Base-by-base conservation (phyloP, 2,113 vertebrate genomes). In the Collichthys lucidus region DNA sequence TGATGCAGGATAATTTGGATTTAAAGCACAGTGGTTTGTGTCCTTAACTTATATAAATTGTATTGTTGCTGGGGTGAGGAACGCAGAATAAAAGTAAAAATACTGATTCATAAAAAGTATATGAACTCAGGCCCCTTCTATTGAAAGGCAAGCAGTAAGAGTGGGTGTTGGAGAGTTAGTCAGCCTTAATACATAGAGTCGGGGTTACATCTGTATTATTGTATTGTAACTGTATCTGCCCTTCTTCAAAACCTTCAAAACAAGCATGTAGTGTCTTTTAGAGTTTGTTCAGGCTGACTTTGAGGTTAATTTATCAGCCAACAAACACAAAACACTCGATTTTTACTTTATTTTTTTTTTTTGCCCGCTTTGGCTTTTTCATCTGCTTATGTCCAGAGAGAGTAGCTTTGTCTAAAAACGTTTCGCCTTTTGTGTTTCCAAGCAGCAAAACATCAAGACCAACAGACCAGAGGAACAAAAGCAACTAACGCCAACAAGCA, bases 401-500 rank as follows among this genome's bases (percentile, higher is more conserved):
- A 79, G 68, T 56, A n/a, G 15, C 22, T 74, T 63, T 62, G 10
- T 35, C 46, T 7, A 26, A 49, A 60, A 49, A 40, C 72, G 35
- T 35, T 35, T 44, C 11, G 20, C 19, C 22, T 73, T 60, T 61
- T 79, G 26, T 8, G 5, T 67, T 81, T 24, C 15, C 14, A 62
- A 15, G 49, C 70, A 65, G 72, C 42, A 11, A 22, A 70, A 69
- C 47, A 80, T 87, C 44, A 82, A 87, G 59, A 71, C 6, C 0
- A 31, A 26, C 35, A 55, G 5, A 67, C 9, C 57, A 61, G 35
- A 73, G 29, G 24, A 82, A 69, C 12, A 74, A 5, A 46, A 5
- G 42, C 74, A 79, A 77, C 31, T 11, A 74, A 70, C 69, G 52
- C 1, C 52, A 83, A 52, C 26, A 46, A 60, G 53, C n/a, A 70